Percentiles rank a stretch among this genome's conserved stretches.
Conservation (phyloP, 2,888 invertebrate species). For the Cryptocephalus primarius region DNA sequence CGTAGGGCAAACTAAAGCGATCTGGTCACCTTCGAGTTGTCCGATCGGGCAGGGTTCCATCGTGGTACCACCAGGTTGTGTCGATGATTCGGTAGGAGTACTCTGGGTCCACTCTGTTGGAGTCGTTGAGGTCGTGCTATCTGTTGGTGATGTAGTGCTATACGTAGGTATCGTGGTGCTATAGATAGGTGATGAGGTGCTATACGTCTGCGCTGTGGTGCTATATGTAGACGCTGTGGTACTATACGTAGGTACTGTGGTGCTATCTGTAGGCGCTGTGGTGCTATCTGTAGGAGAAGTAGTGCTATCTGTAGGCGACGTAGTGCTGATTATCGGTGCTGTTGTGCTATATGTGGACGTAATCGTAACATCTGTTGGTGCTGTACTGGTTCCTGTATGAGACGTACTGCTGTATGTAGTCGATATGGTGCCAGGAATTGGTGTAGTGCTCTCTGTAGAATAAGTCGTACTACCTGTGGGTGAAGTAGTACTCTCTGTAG, state of each 20-base stretch:
- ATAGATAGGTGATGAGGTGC: conserved; percentile 6
- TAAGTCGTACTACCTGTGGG: conserved; percentile 10
- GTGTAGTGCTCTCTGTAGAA: conserved; percentile 1
- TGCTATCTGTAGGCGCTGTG: conserved; percentile 3
- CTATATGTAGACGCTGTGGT: conserved; percentile 14
- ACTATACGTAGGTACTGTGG: conserved; percentile 7
- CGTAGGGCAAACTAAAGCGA: conserved; percentile 66
- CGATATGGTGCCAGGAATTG: background rate
- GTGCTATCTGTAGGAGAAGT: conserved; percentile 2
- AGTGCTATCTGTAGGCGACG: conserved; percentile 9
- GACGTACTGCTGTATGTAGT: conserved; percentile 5
- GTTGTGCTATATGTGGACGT: conserved; percentile 8
- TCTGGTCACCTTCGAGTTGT: conserved; percentile 58
- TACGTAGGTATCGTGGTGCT: conserved; percentile 6
- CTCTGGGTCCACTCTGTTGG: conserved; percentile 7
- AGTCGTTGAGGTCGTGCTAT: conserved; percentile 7
- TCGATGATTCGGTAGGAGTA: conserved; percentile 7
- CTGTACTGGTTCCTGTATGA: conserved; percentile 1
- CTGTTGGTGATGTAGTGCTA: conserved; percentile 11
- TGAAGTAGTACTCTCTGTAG: conserved; percentile 8
- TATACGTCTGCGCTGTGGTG: conserved; percentile 10
- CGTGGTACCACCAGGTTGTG: conserved; percentile 15
- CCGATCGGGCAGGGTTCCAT: conserved; percentile 37
- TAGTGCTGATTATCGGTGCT: conserved; percentile 16
- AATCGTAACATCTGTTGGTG: conserved; percentile 4